Percentiles rank a stretch among this genome's conserved stretches.
Evolutionary conservation across 2,888 invertebrate genomes (phyloP).

Genomic region (Drosophila emarginata): DNA sequence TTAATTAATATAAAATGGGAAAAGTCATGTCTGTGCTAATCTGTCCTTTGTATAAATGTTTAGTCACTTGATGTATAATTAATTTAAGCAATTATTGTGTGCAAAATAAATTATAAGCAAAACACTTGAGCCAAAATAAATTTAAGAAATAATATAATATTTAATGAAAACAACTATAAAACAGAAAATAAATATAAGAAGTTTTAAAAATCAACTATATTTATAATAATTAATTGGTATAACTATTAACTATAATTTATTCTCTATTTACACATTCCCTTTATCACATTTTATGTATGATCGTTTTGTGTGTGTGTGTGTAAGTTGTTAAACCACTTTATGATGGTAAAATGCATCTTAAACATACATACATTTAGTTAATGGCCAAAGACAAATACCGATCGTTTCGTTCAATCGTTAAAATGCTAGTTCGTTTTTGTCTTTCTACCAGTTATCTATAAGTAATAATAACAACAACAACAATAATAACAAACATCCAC

Average conservation of each 20-base stretch:
- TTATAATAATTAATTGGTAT: background rate
- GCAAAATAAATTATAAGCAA: too few relatives aligned
- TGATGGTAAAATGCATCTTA: slow-evolving; percentile 35
- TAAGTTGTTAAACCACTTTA: slow-evolving; percentile 20
- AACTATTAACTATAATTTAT: background rate
- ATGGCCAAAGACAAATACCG: slow-evolving; percentile 21
- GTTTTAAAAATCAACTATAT: background rate
- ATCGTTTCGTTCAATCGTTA: background rate
- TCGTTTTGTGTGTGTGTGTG: slow-evolving; percentile 24
- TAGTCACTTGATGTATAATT: background rate
- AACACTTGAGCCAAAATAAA: too few relatives aligned
- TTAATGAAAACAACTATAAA: too few relatives aligned
- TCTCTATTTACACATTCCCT: background rate
- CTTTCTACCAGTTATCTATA: slow-evolving; percentile 12
- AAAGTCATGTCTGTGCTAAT: background rate
- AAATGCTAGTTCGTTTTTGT: background rate
- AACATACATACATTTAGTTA: slow-evolving; percentile 21
- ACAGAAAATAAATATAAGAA: too few relatives aligned
- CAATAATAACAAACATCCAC: slow-evolving; percentile 19
- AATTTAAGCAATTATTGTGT: too few relatives aligned
- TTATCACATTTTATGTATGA: background rate
- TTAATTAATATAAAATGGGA: background rate
- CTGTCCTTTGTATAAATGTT: background rate
- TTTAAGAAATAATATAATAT: too few relatives aligned
- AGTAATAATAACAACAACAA: slow-evolving; percentile 16